phyloP scores from a whole-genome alignment of 2,113 vertebrate species.

The Melanerpes formicivorus region DNA sequence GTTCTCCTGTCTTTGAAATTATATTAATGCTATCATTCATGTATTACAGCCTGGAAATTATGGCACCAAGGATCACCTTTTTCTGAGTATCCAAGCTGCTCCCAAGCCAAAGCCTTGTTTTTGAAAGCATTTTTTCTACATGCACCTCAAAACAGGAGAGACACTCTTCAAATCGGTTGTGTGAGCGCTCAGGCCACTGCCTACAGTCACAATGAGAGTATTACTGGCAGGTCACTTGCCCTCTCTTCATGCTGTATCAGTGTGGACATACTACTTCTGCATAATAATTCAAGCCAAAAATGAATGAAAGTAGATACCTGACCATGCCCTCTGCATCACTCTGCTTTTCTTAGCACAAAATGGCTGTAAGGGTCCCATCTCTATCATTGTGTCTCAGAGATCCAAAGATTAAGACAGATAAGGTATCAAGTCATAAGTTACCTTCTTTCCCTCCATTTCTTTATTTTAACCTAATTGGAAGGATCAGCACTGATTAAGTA shows the following conservation, averaged over 20 bases:
- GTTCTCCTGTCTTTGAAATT: constrained; percentile 6
- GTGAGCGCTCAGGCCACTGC: too few species aligned
- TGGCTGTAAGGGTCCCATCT: rapidly evolving
- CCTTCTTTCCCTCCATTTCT: background rate
- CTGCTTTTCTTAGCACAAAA: background rate
- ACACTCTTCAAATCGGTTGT: background rate
- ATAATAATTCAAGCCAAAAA: background rate
- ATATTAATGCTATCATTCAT: background rate
- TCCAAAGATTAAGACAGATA: background rate
- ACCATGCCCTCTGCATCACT: rapidly evolving
- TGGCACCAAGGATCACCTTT: background rate
- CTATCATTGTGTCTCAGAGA: background rate
- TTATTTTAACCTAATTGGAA: background rate
- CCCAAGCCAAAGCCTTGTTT: background rate
- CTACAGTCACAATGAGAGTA: background rate
- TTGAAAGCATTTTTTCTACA: background rate
- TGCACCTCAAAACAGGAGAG: background rate
- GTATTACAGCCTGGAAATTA: background rate
- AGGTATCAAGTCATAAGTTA: background rate
- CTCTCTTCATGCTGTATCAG: background rate
- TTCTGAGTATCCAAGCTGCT: background rate
- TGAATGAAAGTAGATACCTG: background rate
- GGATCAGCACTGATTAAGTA: background rate
- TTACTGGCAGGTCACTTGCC: background rate
- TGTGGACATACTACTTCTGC: background rate